Evolutionary conservation across 2,797 vertebrate species (phyloP).

Genomic region (Lagocephalus sceleratus): DNA sequence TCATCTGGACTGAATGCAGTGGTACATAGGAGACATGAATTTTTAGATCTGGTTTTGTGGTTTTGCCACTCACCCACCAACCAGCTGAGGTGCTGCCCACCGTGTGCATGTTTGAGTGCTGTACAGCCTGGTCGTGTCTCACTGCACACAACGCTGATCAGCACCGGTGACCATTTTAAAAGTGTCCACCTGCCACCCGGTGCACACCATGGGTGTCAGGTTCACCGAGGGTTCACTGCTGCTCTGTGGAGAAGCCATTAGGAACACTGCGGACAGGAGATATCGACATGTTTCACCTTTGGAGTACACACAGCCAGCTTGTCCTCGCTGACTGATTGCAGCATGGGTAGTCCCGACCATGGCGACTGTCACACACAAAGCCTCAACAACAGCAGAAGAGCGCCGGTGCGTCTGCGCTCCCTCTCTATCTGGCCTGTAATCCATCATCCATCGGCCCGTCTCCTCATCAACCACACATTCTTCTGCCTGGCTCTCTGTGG

Average conservation of each 20-base stretch:
- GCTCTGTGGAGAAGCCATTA: conserved; percentile 24
- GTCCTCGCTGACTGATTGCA: conserved; percentile 32
- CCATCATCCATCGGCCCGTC: conserved; percentile 54
- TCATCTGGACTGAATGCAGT: no score
- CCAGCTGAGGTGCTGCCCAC: no score
- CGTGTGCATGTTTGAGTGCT: no score
- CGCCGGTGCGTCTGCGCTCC: conserved; percentile 31
- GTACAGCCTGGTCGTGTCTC: conserved; percentile 33
- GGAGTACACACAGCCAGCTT: background rate
- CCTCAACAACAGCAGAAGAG: conserved; percentile 17
- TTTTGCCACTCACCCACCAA: no score
- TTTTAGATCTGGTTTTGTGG: no score
- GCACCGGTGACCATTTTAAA: conserved; percentile 60
- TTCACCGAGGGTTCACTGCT: background rate
- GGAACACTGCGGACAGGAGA: conserved; percentile 21
- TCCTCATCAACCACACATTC: conserved; percentile 40
- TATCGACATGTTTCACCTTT: conserved; percentile 33
- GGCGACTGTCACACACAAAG: conserved; percentile 43
- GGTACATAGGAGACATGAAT: no score
- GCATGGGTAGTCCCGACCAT: conserved; percentile 29
- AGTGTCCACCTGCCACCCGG: conserved; percentile 16
- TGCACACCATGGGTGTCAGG: conserved; percentile 3
- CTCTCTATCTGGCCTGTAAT: conserved; percentile 46
- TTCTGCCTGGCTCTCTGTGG: conserved; percentile 27
- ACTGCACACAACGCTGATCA: conserved; percentile 46